Evolutionary conservation across 2,888 invertebrate species (phyloP), one percentile per base, ranked within the genome.

Genomic region (Apamea epomidion): DNA sequence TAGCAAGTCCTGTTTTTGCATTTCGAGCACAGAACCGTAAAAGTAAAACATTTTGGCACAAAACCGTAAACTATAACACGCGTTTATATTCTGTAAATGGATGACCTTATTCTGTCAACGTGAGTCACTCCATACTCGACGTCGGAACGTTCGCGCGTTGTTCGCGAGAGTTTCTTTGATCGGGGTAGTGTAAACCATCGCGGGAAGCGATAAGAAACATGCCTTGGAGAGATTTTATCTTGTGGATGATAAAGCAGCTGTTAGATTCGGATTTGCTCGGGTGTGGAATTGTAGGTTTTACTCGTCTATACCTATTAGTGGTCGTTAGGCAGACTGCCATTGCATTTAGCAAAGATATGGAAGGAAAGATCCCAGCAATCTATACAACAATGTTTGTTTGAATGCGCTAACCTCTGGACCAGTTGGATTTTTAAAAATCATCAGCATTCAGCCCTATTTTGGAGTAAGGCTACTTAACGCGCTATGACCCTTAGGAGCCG

Each of bases 91-190:
- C 78, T 76, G 65, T 76, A 79, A 79, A 78, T 54, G 81, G 65
- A 64, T 78, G 87, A 70, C 89, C 87, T 64, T 84, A 88, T 84
- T 87, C 86, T 81, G 83, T 84, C 89, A 83, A 21, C 60, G n/a
- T 87, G 89, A 88, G 81, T 87, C 86, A 87, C 74, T 80, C 74
- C 83, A 85, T 80, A 81, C 81, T 81, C 72, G 68, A 62, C 18
- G 58, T 25, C 29, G 29, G n/a, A 48, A 37, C 70, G 67, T 71
- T 78, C 64, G 42, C 60, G 72, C 74, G 83, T 65, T 69, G 54
- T 64, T 32, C 76, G 72, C 45, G 37, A 74, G 78, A 85, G 68
- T 84, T 81, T 74, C 87, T 89, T 88, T 88, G 84, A 88, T 84
- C 84, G 81, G 51, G n/a, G 62, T 80, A 76, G 70, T 45, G 82